phyloP scores from a whole-genome alignment of 37 sponge, comb jelly and placozoan species.

The Amphimedon queenslandica region DNA sequence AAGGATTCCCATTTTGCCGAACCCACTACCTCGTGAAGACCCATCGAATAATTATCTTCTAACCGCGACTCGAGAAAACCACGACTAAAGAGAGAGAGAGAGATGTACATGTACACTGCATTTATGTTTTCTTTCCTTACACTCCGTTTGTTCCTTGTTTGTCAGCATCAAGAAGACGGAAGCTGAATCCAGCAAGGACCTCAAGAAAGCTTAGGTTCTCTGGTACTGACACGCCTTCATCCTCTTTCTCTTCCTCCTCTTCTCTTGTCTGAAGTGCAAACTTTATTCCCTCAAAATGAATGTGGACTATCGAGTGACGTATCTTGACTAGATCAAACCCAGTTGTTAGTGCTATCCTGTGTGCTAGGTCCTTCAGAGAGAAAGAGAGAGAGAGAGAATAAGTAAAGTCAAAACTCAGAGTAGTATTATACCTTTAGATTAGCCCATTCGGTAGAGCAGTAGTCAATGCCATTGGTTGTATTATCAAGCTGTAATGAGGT shows the following conservation, averaged over 20 bases:
- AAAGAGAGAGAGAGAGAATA: too few relatives aligned
- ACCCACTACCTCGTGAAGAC: too few relatives aligned
- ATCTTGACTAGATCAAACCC: slow-evolving; percentile 69
- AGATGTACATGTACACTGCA: not conserved
- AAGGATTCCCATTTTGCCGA: too few relatives aligned
- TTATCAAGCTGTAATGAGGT: slow-evolving; percentile 26
- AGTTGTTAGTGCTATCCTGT: slow-evolving; percentile 55
- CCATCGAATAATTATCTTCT: too few relatives aligned
- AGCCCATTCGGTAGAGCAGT: slow-evolving; percentile 37
- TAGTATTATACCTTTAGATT: slow-evolving; percentile 41
- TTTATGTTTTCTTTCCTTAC: not conserved
- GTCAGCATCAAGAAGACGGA: slow-evolving; percentile 84
- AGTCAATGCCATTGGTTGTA: slow-evolving; percentile 21
- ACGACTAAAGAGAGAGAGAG: too few relatives aligned
- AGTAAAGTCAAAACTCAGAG: too few relatives aligned
- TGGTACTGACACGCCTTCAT: slow-evolving; percentile 10
- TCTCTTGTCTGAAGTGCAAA: slow-evolving; percentile 40
- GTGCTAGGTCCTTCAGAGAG: slow-evolving; percentile 62
- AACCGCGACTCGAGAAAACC: too few relatives aligned
- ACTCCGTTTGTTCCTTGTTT: slow-evolving; percentile 76
- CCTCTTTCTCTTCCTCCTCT: not conserved
- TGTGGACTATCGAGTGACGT: slow-evolving; percentile 69
- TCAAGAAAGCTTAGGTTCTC: slow-evolving; percentile 82
- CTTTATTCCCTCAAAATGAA: slow-evolving; percentile 77
- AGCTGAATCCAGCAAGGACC: slow-evolving; percentile 75